Base-by-base conservation (phyloP, 2,797 vertebrate species). In the Platalea minor region DNA sequence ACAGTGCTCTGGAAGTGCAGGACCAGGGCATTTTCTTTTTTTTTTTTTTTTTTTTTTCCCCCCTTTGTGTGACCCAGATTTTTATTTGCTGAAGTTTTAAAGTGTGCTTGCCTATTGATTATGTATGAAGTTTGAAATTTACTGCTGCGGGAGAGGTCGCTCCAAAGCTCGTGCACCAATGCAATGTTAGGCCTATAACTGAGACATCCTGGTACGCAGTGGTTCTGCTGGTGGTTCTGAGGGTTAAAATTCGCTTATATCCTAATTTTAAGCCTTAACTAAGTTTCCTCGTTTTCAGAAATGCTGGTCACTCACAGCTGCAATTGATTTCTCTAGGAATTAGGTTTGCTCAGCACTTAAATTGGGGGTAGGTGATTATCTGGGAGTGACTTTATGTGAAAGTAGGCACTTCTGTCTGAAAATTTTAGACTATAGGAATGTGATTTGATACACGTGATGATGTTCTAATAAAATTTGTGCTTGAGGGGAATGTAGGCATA, bases 251-350 rank as follows among this genome's bases (percentile, higher is more conserved):
- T 83, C 64, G 48, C 78, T 86, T 89, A 4, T 7, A 23, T 53
- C 81, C 65, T 64, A 18, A 89, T 83, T 83, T 69, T 54, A 70
- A 92, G 60, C 45, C 54, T 53, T 88, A 76, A 86, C 57, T 54
- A 75, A 86, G 80, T 94, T 89, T 78, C 18, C 46, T 43, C 8
- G 31, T 48, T 86, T 91, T 94, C 79, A 91, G 76, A 90, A 88
- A 83, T 79, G 46, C 57, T 3, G 75, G 68, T 89, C 86, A 33
- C 60, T 94, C 50, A 29, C 68, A 75, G 92, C 90, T 85, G 84
- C 64, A 29, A 19, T 94, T 77, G 96, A 85, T 95, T 93, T 96
- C 56, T 77, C 18, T 85, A 70, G 65, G 78, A 91, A 88, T 95
- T 95, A 85, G 84, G 54, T 81, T 91, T 91, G 72, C 43, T 95